Percentiles rank a stretch among this genome's conserved stretches.
Evolutionary conservation across 2,888 invertebrate species (phyloP).

Genomic region (Actias luna): DNA sequence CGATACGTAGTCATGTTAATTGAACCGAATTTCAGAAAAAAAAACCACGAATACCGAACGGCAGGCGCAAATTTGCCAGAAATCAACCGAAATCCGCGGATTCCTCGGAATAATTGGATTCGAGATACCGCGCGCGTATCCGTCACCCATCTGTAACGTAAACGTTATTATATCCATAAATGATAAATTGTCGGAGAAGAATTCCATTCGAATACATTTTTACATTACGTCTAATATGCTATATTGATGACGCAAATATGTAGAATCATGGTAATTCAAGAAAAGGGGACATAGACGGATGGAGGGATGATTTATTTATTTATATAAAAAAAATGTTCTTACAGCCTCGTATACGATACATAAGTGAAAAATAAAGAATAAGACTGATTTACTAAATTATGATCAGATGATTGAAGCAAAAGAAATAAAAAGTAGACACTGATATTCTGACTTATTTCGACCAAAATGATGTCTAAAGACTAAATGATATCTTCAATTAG

Average conservation of each 20-base stretch:
- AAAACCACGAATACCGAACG: background rate
- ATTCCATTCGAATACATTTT: conserved; percentile 13
- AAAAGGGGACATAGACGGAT: background rate
- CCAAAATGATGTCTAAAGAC: no score
- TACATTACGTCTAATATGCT: background rate
- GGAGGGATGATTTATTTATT: no score
- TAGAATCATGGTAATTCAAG: background rate
- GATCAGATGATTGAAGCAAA: no score
- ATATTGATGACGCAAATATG: background rate
- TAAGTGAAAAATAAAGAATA: no score
- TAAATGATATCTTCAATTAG: no score
- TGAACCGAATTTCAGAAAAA: background rate
- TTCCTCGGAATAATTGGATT: conserved; percentile 59
- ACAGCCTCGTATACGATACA: no score
- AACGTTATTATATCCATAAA: conserved; percentile 16
- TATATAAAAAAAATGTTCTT: no score
- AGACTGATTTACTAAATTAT: no score
- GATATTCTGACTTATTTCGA: no score
- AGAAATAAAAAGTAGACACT: no score
- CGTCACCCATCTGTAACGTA: conserved; percentile 26
- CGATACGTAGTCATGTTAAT: background rate
- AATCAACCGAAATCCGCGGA: conserved; percentile 28
- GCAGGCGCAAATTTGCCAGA: conserved; percentile 27
- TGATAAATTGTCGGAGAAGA: conserved; percentile 19
- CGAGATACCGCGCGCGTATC: conserved; percentile 48